Base-by-base conservation (phyloP, 1,140 invertebrate genomes). In the Trissolcus basalis region DNA sequence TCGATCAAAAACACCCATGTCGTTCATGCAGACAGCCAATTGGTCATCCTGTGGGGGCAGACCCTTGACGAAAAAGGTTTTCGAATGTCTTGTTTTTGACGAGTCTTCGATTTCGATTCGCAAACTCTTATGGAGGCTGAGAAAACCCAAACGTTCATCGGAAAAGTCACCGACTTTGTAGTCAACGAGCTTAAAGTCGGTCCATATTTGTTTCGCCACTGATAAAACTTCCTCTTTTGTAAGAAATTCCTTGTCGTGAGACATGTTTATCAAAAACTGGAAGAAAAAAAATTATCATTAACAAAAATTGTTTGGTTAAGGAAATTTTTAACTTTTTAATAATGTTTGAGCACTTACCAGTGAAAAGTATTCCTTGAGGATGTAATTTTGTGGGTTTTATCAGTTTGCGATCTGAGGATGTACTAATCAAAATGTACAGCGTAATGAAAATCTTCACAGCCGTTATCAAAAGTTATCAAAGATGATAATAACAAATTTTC, bases 11-110 rank as follows among this genome's bases (percentile, higher is more conserved):
- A 89, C 87, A 0, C 89, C 86, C 50, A 87, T 88, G 9, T 88
- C 81, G 35, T 85, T 81, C 3, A 91, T 60, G 44, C 12, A 33
- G 0, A 44, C 8, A n/a, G 65, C 10, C 0, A 79, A 13, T 0
- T 67, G 61, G 32, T 79, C 64, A 5, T 59, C 44, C 10, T 86
- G 82, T 10, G 79, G 76, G 0, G 91, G 90, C 0, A 90, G 69
- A 0, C 81, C 65, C 69, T 92, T 92, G 1, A 89, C 78, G 47
- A 92, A 91, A 60, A 90, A 90, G 1, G 71, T 77, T 9, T 85
- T 33, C 0, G 77, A 77, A 0, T 82, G 10, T 19, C 11, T 70
- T 69, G 71, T 43, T 51, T 71, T 13, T 45, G 65, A n/a, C 13
- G 43, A 13, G 15, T 59, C 44, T 65, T 70, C 44, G 16, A 64